Evolutionary conservation across 2,113 vertebrate species (phyloP).

Genomic region (Nibea coibor): DNA sequence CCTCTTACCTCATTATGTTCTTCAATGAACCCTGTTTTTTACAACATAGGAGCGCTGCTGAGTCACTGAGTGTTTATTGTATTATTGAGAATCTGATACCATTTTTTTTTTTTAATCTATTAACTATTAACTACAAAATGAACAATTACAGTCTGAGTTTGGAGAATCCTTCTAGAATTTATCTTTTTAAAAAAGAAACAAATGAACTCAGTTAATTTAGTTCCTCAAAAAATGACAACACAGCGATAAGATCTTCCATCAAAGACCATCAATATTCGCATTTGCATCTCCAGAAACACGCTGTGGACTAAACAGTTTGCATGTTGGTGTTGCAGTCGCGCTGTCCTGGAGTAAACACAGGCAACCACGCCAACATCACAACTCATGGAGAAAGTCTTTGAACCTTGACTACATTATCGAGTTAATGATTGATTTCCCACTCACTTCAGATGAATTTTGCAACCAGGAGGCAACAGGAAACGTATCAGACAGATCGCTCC

Average conservation of each 20-base stretch:
- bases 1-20: constrained; percentile 60
- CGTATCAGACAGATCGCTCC: background rate
- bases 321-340: constrained; percentile 10
- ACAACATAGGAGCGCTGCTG: background rate
- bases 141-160: background rate
- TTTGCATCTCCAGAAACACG: constrained; percentile 10
- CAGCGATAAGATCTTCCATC: constrained; percentile 2
- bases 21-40: constrained; percentile 17
- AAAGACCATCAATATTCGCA: constrained; percentile 4
- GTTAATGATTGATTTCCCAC: background rate
- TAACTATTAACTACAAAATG: no score
- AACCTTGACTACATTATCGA: background rate
- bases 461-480: constrained; percentile 39
- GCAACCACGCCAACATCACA: background rate
- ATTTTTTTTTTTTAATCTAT: no score
- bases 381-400: background rate
- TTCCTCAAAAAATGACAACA: background rate
- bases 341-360: background rate
- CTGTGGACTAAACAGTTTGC: background rate
- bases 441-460: constrained; percentile 10
- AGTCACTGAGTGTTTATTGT: background rate
- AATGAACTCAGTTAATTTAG: background rate
- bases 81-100: no score
- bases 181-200: background rate
- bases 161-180: background rate